These are phyloP conservation scores for Cardiocondyla obscurior DNA, from an alignment of 1,140 invertebrate genomes.

Conservation along the genomic window DNA sequence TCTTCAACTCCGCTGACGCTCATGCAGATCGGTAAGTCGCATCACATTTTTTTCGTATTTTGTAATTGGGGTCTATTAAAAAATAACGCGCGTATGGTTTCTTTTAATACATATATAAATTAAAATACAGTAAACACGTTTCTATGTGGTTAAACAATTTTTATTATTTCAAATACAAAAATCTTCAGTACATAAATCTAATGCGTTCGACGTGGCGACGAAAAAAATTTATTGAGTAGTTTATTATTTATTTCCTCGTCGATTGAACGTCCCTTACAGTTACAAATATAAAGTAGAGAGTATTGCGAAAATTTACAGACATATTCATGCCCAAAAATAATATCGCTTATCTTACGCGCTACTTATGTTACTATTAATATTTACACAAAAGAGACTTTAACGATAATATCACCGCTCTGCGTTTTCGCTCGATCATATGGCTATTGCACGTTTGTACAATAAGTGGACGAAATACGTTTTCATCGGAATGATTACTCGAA, in stretches of 20 bases:
- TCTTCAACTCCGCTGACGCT: too few species aligned
- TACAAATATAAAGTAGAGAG: not conserved
- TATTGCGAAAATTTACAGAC: slow-evolving; percentile 31
- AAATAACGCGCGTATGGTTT: too few species aligned
- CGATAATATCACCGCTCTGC: slow-evolving; percentile 68
- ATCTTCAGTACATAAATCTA: not conserved
- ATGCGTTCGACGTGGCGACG: not conserved
- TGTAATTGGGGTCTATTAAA: too few species aligned
- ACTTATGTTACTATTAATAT: slow-evolving; percentile 62
- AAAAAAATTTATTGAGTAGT: not conserved
- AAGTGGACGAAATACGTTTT: slow-evolving; percentile 13
- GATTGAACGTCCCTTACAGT: not conserved
- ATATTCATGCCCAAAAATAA: slow-evolving; percentile 45
- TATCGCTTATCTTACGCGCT: slow-evolving; percentile 46
- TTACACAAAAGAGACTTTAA: slow-evolving; percentile 64
- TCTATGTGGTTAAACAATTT: slow-evolving; percentile 58
- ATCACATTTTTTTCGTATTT: too few species aligned
- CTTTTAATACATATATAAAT: too few species aligned
- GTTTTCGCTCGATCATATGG: slow-evolving; percentile 59
- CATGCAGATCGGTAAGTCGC: too few species aligned
- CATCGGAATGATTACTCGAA: slow-evolving; percentile 1
- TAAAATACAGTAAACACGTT: not conserved
- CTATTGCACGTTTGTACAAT: slow-evolving; percentile 33
- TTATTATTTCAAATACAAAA: slow-evolving; percentile 62
- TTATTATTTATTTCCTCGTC: not conserved